phyloP scores from a whole-genome alignment of 2,113 vertebrate genomes.

The Salvelinus namaycush region DNA sequence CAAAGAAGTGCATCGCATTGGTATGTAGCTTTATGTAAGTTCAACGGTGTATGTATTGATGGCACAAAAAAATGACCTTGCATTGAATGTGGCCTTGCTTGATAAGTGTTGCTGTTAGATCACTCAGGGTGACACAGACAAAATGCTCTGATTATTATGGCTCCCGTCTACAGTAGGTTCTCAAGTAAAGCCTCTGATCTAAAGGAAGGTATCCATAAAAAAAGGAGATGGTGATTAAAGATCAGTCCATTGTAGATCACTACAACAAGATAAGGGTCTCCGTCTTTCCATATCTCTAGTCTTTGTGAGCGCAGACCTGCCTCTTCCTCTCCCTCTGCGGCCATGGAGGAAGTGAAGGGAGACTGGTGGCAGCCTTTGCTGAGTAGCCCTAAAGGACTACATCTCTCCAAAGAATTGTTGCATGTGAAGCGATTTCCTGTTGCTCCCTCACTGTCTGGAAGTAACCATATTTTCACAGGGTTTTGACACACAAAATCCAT shows the following conservation, averaged over 20 bases:
- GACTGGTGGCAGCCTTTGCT: conserved; percentile 50
- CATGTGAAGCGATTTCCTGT: conserved; percentile 88
- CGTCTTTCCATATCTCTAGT: conserved; percentile 32
- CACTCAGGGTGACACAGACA: background rate
- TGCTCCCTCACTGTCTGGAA: conserved; percentile 71
- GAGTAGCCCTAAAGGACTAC: conserved; percentile 72
- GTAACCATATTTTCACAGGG: conserved; percentile 78
- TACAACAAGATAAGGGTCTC: conserved; percentile 49
- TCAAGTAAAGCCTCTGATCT: too few relatives aligned
- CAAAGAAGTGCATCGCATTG: too few relatives aligned
- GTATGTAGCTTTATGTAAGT: too few relatives aligned
- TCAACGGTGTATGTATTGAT: too few relatives aligned
- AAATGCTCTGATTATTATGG: too few relatives aligned
- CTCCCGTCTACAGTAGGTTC: too few relatives aligned
- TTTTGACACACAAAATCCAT: conserved; percentile 69
- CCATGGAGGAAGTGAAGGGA: conserved; percentile 74
- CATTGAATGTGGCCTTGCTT: conserved; percentile 2
- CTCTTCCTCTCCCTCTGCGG: conserved; percentile 65
- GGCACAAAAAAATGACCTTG: too few relatives aligned
- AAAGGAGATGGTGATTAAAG: conserved; percentile 7
- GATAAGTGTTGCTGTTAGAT: conserved; percentile 1
- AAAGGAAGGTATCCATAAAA: conserved; percentile 42
- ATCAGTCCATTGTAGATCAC: conserved; percentile 43
- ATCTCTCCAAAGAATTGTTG: conserved; percentile 81
- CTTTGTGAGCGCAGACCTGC: conserved; percentile 5